Conservation (phyloP, 2,888 invertebrate species). For the Himalopsyche japonica region DNA sequence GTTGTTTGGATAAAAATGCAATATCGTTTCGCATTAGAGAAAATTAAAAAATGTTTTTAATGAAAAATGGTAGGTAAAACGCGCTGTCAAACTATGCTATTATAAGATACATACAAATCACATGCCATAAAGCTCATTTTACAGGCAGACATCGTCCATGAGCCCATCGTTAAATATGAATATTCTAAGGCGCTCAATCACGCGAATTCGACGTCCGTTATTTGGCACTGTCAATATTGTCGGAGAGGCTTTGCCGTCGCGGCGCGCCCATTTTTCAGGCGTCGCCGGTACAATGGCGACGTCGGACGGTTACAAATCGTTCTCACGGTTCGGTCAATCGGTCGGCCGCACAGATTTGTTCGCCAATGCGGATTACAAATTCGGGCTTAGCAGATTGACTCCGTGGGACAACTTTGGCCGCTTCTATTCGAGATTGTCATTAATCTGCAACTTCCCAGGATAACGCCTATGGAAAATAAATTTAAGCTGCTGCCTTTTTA, state of each 20-base stretch:
- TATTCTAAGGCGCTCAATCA: constrained; percentile 5
- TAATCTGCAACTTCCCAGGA: background rate
- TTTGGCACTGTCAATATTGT: constrained; percentile 23
- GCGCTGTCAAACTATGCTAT: background rate
- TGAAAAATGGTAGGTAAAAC: background rate
- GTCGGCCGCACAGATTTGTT: constrained; percentile 11
- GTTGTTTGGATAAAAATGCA: too few species aligned
- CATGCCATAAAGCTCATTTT: background rate
- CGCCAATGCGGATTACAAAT: background rate
- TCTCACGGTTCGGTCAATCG: constrained; percentile 29
- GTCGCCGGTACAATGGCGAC: constrained; percentile 29
- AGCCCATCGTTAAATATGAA: background rate
- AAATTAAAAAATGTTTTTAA: background rate
- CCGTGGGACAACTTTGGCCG: background rate
- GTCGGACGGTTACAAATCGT: constrained; percentile 31
- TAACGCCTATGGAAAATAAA: background rate
- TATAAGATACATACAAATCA: background rate
- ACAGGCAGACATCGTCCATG: background rate
- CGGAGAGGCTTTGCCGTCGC: constrained; percentile 13
- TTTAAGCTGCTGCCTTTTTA: too few species aligned
- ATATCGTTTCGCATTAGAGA: too few species aligned
- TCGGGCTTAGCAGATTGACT: background rate
- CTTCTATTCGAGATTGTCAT: constrained; percentile 1
- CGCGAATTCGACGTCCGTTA: constrained; percentile 8
- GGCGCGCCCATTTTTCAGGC: constrained; percentile 28